Base-by-base conservation (phyloP, 2,797 vertebrate species). In the Catharus ustulatus region DNA sequence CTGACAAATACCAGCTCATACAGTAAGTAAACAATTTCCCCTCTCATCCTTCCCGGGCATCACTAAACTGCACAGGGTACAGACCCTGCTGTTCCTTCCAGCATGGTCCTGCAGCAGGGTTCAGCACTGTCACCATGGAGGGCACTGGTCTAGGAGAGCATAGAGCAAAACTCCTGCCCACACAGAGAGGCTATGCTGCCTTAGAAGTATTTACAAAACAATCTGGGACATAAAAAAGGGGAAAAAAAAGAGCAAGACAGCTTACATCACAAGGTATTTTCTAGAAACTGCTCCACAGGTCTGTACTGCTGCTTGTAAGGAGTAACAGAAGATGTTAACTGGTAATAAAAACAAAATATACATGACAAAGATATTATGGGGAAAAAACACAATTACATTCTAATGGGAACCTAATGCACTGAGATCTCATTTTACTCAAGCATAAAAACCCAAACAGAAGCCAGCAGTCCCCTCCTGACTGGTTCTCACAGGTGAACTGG, bases 401-500 rank as follows among this genome's bases (percentile, higher is more conserved):
- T 94, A 95, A 95, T 93, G 78, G 71, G 72, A 96, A 94, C 40
- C 81, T 74, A 88, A 59, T 34, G 71, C 67, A 73, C 67, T 82
- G 52, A 84, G 43, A 68, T 88, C 67, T 94, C 77, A 58, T 89
- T 94, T 83, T 92, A 93, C 75, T 94, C 94, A 90, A 91, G 91
- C 62, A 92, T 74, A 83, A 92, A 93, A 93, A 92, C 88, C 87
- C 95, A 93, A 92, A 94, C 58, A 95, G 46, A 92, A 92, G 81
- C 42, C 87, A 88, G 74, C 43, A 89, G 90, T 76, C 77, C 89
- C 86, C 91, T 97, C 93, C 96, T 96, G 93, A 84, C 90, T 87
- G 91, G 84, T 97, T 97, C 95, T 91, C 94, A 94, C 82, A 92
- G 83, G 55, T 84, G 84, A 96, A 84, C 90, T 91, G 84, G 96